phyloP scores from a whole-genome alignment of 1,140 invertebrate species.

The Aphelinus certus region DNA sequence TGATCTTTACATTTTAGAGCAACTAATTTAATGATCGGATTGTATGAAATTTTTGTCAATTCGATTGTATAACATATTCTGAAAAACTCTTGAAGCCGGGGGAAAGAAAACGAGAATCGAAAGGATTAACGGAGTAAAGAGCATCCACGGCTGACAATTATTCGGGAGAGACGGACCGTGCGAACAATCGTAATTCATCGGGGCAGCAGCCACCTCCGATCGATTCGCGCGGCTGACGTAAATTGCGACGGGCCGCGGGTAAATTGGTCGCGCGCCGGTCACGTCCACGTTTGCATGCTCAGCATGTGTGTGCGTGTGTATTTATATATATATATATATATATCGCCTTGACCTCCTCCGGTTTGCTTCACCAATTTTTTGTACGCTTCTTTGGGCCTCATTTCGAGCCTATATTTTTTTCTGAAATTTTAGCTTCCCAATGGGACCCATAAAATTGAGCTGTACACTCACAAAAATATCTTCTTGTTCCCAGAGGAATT shows the following conservation, averaged over 20 bases:
- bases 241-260: conserved; percentile 56
- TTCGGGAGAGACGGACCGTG: conserved; percentile 28
- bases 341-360: conserved; percentile 18
- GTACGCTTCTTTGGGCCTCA: too few species aligned
- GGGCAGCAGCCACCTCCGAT: conserved; percentile 14
- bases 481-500: too few species aligned
- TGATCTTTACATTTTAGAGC: too few species aligned
- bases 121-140: conserved; percentile 32
- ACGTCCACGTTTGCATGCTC: conserved; percentile 38
- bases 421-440: too few species aligned
- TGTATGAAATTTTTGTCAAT: too few species aligned
- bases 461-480: too few species aligned
- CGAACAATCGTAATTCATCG: conserved; percentile 43
- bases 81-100: background rate
- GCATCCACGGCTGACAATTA: conserved; percentile 33
- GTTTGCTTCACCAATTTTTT: too few species aligned
- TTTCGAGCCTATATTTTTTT: too few species aligned
- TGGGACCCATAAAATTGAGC: too few species aligned
- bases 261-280: conserved; percentile 54
- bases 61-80: background rate
- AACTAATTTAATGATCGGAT: too few species aligned
- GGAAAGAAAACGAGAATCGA: background rate
- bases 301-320: too few species aligned
- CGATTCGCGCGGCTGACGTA: conserved; percentile 58
- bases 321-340: too few species aligned